phyloP scores from a whole-genome alignment of 2,888 invertebrate genomes.

The Orthonychiurus folsomi region DNA sequence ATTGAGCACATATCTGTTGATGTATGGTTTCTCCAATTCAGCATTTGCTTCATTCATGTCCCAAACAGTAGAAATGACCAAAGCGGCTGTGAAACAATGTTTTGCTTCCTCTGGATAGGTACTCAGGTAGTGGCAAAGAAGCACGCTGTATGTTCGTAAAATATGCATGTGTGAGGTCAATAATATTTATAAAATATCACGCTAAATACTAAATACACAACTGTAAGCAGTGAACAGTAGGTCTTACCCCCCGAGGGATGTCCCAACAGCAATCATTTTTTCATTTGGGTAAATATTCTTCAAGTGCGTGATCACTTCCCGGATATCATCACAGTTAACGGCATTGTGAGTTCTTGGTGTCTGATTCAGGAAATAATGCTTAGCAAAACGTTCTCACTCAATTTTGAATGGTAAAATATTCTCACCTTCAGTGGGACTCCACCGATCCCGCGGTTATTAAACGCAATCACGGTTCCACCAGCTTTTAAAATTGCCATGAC shows the following conservation, averaged over 20 bases:
- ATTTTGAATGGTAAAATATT: neutral
- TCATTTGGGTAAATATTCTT: constrained; percentile 52
- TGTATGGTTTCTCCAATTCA: constrained; percentile 44
- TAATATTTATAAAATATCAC: too few species aligned
- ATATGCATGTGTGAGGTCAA: too few species aligned
- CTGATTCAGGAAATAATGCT: constrained; percentile 37
- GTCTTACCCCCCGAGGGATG: constrained; percentile 69
- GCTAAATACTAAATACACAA: too few species aligned
- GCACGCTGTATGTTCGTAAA: constrained; percentile 8
- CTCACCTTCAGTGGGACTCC: constrained; percentile 41
- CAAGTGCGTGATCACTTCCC: constrained; percentile 62
- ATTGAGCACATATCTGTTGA: constrained; percentile 43
- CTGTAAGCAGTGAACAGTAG: neutral
- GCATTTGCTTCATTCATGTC: constrained; percentile 42
- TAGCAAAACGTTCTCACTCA: neutral
- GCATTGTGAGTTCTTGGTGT: constrained; percentile 78
- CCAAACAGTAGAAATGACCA: constrained; percentile 48
- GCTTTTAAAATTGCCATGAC: constrained; percentile 57
- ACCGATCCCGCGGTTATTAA: constrained; percentile 69
- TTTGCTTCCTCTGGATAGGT: constrained; percentile 40
- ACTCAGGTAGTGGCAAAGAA: constrained; percentile 10
- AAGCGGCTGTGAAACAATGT: constrained; percentile 44
- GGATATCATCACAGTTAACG: constrained; percentile 68
- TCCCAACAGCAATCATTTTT: constrained; percentile 65
- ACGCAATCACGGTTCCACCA: constrained; percentile 61